Evolutionary conservation across 2,113 vertebrate genomes (phyloP).

Genomic region (Heliornis fulica): DNA sequence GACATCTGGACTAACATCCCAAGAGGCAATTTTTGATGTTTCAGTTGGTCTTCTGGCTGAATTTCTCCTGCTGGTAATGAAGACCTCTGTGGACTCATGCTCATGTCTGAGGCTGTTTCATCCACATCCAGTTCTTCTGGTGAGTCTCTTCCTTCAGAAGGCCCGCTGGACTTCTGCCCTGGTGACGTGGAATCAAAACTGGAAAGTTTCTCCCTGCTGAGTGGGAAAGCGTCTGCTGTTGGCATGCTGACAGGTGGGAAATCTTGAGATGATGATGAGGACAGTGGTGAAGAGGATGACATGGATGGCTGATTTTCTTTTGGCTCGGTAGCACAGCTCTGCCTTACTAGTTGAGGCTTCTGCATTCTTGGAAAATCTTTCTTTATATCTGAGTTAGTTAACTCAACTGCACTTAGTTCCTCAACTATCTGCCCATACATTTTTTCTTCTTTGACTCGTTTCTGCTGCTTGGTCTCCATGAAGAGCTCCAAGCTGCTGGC

Average conservation of each 20-base stretch:
- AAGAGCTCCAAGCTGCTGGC: slow-evolving; percentile 94
- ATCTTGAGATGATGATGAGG: slow-evolving; percentile 83
- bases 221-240: slow-evolving; percentile 69
- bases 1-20: slow-evolving; percentile 85
- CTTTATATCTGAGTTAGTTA: slow-evolving; percentile 86
- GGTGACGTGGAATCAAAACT: slow-evolving; percentile 82
- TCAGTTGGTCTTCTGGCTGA: slow-evolving; percentile 72
- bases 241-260: slow-evolving; percentile 68
- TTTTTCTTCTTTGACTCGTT: slow-evolving; percentile 94
- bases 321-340: slow-evolving; percentile 83
- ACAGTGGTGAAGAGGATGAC: slow-evolving; percentile 75
- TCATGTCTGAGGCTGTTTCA: slow-evolving; percentile 81
- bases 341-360: slow-evolving; percentile 79
- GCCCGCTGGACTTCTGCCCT: slow-evolving; percentile 85
- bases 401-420: slow-evolving; percentile 93
- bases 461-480: slow-evolving; percentile 94
- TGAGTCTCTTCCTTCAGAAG: slow-evolving; percentile 82
- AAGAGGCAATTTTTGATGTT: slow-evolving; percentile 76
- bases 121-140: slow-evolving; percentile 91
- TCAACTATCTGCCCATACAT: slow-evolving; percentile 98
- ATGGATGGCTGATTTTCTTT: slow-evolving; percentile 76
- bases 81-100: slow-evolving; percentile 82
- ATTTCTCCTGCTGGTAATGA: slow-evolving; percentile 75
- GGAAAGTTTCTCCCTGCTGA: slow-evolving; percentile 74
- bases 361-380: slow-evolving; percentile 75